These are phyloP conservation scores for Zelleria hepariella DNA, from an alignment of 2,888 invertebrate genomes.

Conservation along the genomic window DNA sequence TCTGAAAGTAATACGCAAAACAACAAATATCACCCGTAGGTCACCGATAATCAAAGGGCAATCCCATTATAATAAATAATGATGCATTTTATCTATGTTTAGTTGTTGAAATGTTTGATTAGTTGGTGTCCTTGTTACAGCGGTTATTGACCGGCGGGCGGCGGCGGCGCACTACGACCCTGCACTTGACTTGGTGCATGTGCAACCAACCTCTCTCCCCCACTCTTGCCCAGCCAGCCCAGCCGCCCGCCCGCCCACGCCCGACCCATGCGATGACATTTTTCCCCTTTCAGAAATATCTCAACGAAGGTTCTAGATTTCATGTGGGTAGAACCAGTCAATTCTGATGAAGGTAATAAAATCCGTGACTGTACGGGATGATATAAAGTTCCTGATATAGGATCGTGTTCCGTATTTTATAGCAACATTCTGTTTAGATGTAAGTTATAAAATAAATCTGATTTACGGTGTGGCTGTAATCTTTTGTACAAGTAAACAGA, in stretches of 20 bases:
- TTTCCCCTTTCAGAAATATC: not conserved
- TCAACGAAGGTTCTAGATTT: not conserved
- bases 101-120: not conserved
- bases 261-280: constrained; percentile 9
- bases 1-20: not conserved
- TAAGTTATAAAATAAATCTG: too few species aligned
- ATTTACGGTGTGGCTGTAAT: too few species aligned
- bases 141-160: constrained; percentile 18
- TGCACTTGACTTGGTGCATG: constrained; percentile 69
- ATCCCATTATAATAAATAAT: not conserved
- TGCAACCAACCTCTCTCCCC: constrained; percentile 41
- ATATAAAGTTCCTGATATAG: not conserved
- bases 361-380: not conserved
- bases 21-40: too few species aligned
- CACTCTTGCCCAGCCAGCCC: constrained; percentile 20
- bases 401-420: not conserved
- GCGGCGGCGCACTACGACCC: constrained; percentile 54
- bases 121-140: not conserved
- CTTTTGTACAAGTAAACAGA: too few species aligned
- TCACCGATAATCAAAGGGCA: not conserved
- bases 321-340: not conserved
- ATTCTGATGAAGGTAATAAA: not conserved
- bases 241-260: constrained; percentile 14
- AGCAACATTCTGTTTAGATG: too few species aligned
- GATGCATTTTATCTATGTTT: not conserved